Percentiles rank a stretch among this genome's conserved stretches.
These are phyloP conservation scores for Larimichthys polyactis DNA, from an alignment of 2,113 vertebrate species.

Conservation along the genomic window DNA sequence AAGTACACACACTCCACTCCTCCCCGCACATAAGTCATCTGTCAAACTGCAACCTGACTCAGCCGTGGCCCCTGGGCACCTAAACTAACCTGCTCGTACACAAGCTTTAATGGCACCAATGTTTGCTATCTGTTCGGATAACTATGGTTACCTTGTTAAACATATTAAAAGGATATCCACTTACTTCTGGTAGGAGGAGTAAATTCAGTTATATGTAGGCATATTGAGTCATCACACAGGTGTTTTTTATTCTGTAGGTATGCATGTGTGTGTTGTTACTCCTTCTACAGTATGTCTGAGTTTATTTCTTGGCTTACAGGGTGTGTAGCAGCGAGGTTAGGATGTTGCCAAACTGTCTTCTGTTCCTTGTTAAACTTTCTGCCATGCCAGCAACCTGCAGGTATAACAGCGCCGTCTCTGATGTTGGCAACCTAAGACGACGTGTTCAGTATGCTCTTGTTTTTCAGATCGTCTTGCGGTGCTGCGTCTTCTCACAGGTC, in stretches of 20 bases:
- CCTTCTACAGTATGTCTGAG: background rate
- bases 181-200: too few relatives aligned
- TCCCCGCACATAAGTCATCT: constrained; percentile 55
- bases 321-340: background rate
- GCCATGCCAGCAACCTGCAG: constrained; percentile 7
- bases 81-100: constrained; percentile 54
- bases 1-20: constrained; percentile 47
- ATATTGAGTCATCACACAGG: constrained; percentile 11
- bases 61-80: constrained; percentile 43
- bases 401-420: background rate
- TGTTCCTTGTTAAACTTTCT: constrained; percentile 33
- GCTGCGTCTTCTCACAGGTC: constrained; percentile 5
- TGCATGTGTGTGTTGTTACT: background rate
- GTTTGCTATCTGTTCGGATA: constrained; percentile 15
- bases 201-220: background rate
- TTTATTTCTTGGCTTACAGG: constrained; percentile 2
- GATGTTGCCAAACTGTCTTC: constrained; percentile 17
- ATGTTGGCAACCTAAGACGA: background rate
- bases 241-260: constrained; percentile 21
- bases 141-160: constrained; percentile 26
- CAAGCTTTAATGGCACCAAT: background rate
- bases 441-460: background rate
- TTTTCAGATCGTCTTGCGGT: background rate
- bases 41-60: constrained; percentile 42
- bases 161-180: constrained; percentile 14